phyloP scores from a whole-genome alignment of 2,113 vertebrate species.

The Stercorarius parasiticus region DNA sequence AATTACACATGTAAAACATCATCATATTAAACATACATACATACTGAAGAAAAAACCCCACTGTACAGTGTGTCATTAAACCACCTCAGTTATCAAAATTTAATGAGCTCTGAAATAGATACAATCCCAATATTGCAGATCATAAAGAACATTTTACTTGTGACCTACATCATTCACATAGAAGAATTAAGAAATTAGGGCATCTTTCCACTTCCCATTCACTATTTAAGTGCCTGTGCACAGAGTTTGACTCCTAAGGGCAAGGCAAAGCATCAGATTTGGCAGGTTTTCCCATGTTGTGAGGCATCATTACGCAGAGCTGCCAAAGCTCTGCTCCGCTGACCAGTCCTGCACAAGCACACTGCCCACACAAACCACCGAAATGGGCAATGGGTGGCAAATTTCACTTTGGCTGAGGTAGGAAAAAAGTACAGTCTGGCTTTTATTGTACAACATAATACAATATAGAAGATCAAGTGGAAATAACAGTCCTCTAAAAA shows the following conservation, averaged over 20 bases:
- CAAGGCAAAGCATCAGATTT: not conserved
- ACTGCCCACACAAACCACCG: not conserved
- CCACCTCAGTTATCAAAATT: slow-evolving; percentile 69
- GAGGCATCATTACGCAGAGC: not conserved
- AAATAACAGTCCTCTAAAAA: not conserved
- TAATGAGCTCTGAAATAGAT: slow-evolving; percentile 77
- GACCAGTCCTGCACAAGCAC: not conserved
- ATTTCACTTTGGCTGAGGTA: not conserved
- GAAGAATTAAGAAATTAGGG: slow-evolving; percentile 64
- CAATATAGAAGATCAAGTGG: not conserved
- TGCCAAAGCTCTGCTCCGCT: not conserved
- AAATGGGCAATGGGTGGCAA: not conserved
- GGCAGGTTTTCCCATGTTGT: not conserved
- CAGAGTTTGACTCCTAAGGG: not conserved
- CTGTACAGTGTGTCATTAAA: slow-evolving; percentile 19
- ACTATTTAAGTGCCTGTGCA: not conserved
- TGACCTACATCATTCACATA: slow-evolving; percentile 62
- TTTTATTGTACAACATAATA: not conserved
- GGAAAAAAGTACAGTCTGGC: not conserved
- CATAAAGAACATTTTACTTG: slow-evolving; percentile 70
- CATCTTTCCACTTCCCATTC: not conserved
- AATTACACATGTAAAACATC: slow-evolving; percentile 3
- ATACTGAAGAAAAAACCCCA: not conserved
- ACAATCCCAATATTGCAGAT: slow-evolving; percentile 66
- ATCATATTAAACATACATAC: not conserved